Evolutionary conservation across 2,113 vertebrate species (phyloP).

Genomic region (Cygnus buccinator): DNA sequence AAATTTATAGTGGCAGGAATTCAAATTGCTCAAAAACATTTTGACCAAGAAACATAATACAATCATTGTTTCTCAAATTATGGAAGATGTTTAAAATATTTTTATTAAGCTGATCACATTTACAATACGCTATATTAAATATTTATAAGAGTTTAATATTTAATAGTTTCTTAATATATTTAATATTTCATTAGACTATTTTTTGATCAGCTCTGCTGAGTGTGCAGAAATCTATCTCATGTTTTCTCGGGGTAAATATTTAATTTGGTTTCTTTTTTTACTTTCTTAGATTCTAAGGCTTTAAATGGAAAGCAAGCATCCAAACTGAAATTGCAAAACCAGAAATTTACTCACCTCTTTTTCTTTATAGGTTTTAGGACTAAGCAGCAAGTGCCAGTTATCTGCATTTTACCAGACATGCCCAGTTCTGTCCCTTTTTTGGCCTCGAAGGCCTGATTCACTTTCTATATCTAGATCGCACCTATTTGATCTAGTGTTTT

Average conservation of each 20-base stretch:
- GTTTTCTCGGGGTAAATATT: neutral
- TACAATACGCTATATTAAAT: neutral
- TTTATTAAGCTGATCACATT: neutral
- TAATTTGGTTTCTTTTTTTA: neutral
- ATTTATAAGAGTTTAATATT: neutral
- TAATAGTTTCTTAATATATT: neutral
- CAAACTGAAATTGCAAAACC: neutral
- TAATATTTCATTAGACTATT: neutral
- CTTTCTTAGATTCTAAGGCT: neutral
- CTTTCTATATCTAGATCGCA: fast-evolving
- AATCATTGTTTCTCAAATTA: neutral
- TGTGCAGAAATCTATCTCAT: neutral
- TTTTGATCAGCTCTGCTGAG: neutral
- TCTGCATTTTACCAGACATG: neutral
- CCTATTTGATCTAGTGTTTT: fast-evolving
- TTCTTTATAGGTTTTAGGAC: neutral
- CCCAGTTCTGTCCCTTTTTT: neutral
- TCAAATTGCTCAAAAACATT: neutral
- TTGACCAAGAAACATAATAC: neutral
- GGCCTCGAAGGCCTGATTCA: neutral
- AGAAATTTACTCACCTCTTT: neutral
- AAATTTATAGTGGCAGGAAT: neutral
- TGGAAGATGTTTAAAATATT: neutral
- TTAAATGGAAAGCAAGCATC: neutral
- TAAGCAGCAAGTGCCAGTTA: neutral